These are phyloP conservation scores for Campylorhamphus procurvoides DNA, from an alignment of 2,113 vertebrate species.

Conservation along the genomic window DNA sequence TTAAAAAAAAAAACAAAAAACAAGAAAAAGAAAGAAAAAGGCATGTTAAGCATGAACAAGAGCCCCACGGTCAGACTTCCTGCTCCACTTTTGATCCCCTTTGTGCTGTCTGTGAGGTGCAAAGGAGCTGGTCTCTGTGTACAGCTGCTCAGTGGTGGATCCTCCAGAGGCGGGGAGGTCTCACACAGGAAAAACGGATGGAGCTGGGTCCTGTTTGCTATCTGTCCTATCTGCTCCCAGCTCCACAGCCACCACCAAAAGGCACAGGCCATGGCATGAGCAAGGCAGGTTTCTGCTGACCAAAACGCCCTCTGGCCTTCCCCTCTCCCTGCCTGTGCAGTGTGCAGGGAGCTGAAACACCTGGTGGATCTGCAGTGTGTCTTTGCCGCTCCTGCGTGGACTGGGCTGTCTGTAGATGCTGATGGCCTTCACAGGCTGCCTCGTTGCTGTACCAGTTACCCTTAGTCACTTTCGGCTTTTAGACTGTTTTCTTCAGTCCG, in stretches of 20 bases:
- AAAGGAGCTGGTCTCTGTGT: neutral
- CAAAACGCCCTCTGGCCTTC: neutral
- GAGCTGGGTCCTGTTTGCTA: neutral
- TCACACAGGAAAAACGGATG: neutral
- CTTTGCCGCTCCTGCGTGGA: rapidly evolving
- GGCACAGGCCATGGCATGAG: too few relatives aligned
- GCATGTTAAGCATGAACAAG: neutral
- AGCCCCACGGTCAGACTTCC: neutral
- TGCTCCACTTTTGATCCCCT: neutral
- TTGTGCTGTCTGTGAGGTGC: neutral
- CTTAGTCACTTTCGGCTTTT: neutral
- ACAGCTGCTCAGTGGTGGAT: neutral
- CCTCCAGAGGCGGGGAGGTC: neutral
- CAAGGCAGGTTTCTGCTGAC: neutral
- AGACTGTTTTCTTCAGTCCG: neutral
- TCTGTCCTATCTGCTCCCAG: neutral
- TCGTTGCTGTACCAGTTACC: neutral
- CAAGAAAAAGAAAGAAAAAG: neutral
- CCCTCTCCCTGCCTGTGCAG: rapidly evolving
- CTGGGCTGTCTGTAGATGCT: rapidly evolving
- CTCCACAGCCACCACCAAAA: neutral
- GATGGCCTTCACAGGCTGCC: neutral
- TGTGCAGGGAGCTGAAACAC: neutral
- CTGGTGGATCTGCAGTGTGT: rapidly evolving
- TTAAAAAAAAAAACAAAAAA: neutral